Evolutionary conservation across 1,140 invertebrate genomes (phyloP).

Genomic region (Chlorops oryzae): DNA sequence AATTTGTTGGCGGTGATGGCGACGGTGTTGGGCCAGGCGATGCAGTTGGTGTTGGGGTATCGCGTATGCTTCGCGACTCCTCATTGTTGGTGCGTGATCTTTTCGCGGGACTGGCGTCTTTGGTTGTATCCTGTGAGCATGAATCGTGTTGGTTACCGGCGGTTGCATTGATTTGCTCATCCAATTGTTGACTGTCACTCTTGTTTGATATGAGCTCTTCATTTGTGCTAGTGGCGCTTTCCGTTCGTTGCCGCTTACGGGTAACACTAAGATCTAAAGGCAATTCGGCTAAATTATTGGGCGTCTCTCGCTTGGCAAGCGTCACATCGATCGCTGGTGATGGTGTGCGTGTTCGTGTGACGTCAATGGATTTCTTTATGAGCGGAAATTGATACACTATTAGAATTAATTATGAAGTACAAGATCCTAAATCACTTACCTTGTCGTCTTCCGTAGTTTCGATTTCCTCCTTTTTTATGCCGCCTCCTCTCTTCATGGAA

Average conservation of each 20-base stretch:
- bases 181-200: background rate
- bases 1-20: constrained; percentile 45
- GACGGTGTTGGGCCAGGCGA: constrained; percentile 40
- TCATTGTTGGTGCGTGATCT: background rate
- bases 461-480: constrained; percentile 19
- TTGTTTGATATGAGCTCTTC: constrained; percentile 30
- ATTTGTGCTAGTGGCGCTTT: background rate
- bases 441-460: constrained; percentile 28
- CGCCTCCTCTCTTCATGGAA: background rate
- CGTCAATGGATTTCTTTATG: constrained; percentile 39
- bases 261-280: constrained; percentile 68
- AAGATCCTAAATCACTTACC: constrained; percentile 30
- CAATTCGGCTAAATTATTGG: constrained; percentile 50
- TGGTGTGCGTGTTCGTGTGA: too few species aligned
- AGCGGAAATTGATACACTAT: background rate
- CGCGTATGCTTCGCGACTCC: background rate
- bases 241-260: constrained; percentile 31
- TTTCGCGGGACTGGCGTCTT: background rate
- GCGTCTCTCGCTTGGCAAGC: constrained; percentile 11
- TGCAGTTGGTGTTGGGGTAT: constrained; percentile 15
- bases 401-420: constrained; percentile 14
- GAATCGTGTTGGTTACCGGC: too few species aligned
- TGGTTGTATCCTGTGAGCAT: too few species aligned
- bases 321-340: background rate
- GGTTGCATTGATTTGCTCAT: constrained; percentile 14